Evolutionary conservation across 2,888 invertebrate species (phyloP).

Genomic region (Ashinkailepas kermadecensis): DNA sequence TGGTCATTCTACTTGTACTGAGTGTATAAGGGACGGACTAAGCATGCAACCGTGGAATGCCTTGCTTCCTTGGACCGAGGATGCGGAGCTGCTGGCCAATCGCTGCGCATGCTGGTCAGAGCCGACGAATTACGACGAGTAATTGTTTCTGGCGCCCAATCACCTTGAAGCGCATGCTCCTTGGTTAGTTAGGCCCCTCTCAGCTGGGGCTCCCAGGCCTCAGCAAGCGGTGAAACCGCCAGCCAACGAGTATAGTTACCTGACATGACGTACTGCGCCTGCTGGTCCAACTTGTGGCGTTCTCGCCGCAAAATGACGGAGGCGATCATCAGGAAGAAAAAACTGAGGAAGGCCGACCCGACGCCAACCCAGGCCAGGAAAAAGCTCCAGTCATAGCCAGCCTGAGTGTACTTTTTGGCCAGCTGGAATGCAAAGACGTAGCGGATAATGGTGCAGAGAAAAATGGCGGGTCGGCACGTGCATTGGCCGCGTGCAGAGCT

Average conservation of each 20-base stretch:
- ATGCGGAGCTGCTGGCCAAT: neutral
- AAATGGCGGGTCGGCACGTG: no score
- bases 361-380: conserved; percentile 17
- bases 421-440: neutral
- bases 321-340: conserved; percentile 5
- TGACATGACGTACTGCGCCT: conserved; percentile 3
- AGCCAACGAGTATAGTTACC: neutral
- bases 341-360: neutral
- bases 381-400: conserved; percentile 3
- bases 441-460: no score
- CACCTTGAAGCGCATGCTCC: neutral
- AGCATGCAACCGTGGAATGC: no score
- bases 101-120: neutral
- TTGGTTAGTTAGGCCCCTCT: neutral
- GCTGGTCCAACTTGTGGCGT: neutral
- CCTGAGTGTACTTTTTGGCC: neutral
- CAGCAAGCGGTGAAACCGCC: neutral
- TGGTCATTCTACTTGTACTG: no score
- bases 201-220: no score
- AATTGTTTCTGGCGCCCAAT: neutral
- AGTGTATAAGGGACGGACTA: no score
- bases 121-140: neutral
- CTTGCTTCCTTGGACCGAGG: no score
- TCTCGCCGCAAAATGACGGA: neutral
- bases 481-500: no score